Conservation (phyloP, 2,113 vertebrate genomes). For the Odontesthes bonariensis region DNA sequence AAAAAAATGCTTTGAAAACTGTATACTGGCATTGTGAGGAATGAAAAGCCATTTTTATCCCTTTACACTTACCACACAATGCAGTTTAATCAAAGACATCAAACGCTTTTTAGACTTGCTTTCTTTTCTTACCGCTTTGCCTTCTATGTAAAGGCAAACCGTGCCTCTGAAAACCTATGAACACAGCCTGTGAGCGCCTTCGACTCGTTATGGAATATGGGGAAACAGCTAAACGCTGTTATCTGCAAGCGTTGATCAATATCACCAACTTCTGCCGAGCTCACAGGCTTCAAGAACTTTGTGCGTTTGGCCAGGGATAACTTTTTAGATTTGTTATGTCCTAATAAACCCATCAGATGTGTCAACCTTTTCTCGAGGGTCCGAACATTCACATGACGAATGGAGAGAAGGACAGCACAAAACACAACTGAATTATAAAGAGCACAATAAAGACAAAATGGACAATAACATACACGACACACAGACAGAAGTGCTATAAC, state of each 20-base stretch:
- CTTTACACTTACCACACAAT: no score
- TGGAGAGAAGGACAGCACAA: neutral
- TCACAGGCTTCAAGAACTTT: neutral
- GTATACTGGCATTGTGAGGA: no score
- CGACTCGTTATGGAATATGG: slow-evolving; percentile 17
- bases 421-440: neutral
- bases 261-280: slow-evolving; percentile 3
- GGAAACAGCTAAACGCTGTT: slow-evolving; percentile 21
- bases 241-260: slow-evolving; percentile 31
- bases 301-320: neutral
- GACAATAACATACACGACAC: no score
- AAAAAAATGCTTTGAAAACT: no score
- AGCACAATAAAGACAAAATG: neutral
- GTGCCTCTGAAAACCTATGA: slow-evolving; percentile 24
- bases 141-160: slow-evolving; percentile 25
- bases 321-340: neutral
- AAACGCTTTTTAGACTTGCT: neutral
- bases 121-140: neutral
- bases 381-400: neutral
- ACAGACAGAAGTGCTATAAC: neutral
- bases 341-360: neutral
- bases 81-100: no score
- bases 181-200: slow-evolving; percentile 24
- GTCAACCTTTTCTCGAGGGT: neutral
- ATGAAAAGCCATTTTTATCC: no score